Percentiles rank a stretch among this genome's conserved stretches.
Evolutionary conservation across 1,140 invertebrate species (phyloP).

Genomic region (Drosophila setifemur): DNA sequence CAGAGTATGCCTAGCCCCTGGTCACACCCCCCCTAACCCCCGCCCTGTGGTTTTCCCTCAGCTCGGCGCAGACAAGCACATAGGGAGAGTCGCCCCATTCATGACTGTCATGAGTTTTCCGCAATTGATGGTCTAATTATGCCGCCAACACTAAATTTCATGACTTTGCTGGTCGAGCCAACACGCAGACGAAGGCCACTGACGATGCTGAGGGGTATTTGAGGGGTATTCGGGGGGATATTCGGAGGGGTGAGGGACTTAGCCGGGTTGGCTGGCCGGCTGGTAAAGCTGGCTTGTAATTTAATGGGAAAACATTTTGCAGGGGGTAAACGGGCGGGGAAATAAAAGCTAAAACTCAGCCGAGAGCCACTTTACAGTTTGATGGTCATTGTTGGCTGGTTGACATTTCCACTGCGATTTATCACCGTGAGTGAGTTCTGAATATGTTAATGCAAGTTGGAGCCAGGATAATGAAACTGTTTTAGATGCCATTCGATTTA

Average conservation of each 20-base stretch:
- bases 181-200: conserved; percentile 32
- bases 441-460: conserved; percentile 14
- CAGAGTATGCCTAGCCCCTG: conserved; percentile 13
- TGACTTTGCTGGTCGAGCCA: conserved; percentile 64
- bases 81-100: conserved; percentile 55
- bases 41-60: conserved; percentile 34
- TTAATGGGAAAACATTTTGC: conserved; percentile 72
- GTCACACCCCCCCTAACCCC: background rate
- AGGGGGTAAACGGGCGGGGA: conserved; percentile 19
- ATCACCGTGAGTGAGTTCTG: background rate
- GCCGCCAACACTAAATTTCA: conserved; percentile 81
- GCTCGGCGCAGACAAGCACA: background rate
- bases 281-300: conserved; percentile 42
- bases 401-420: conserved; percentile 29
- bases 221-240: background rate
- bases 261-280: background rate
- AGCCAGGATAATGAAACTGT: conserved; percentile 3
- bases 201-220: too few relatives aligned
- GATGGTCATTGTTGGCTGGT: conserved; percentile 17
- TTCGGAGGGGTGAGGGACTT: background rate
- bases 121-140: conserved; percentile 82
- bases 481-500: conserved; percentile 1
- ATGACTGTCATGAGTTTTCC: conserved; percentile 81
- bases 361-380: conserved; percentile 51
- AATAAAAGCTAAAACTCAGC: conserved; percentile 6